phyloP scores from a whole-genome alignment of 2,113 vertebrate species.

The Triplophysa rosa region DNA sequence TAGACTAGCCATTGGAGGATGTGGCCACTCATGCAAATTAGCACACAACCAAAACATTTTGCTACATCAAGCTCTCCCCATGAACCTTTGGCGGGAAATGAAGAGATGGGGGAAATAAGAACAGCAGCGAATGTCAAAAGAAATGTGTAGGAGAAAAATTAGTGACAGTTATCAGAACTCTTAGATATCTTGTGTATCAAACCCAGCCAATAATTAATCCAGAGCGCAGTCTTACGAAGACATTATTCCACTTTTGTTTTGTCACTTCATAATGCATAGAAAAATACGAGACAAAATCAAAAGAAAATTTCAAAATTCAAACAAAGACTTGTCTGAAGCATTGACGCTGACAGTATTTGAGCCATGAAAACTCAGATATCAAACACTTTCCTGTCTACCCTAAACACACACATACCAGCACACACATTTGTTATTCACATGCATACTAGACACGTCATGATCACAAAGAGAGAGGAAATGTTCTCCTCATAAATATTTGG shows the following conservation, averaged over 20 bases:
- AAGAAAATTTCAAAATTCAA: not conserved
- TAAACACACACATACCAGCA: conserved; percentile 20
- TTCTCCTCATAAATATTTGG: conserved; percentile 74
- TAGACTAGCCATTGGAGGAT: conserved; percentile 12
- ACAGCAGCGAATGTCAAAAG: not conserved
- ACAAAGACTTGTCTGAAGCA: conserved; percentile 9
- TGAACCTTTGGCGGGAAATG: not conserved
- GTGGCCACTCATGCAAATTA: conserved; percentile 24
- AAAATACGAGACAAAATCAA: not conserved
- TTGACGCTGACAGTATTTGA: not conserved
- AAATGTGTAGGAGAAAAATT: no score
- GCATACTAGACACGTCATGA: conserved; percentile 42
- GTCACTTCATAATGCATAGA: conserved; percentile 1
- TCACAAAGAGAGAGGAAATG: conserved; percentile 68
- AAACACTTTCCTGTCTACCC: not conserved
- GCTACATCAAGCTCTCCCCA: not conserved
- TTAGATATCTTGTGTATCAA: no score
- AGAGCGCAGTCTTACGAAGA: not conserved
- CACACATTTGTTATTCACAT: conserved; percentile 41
- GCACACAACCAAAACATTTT: conserved; percentile 31
- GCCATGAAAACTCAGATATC: conserved; percentile 12
- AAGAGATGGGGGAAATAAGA: conserved; percentile 1
- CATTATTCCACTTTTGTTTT: not conserved
- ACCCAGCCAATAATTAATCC: conserved; percentile 10
- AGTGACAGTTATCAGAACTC: no score